These are phyloP conservation scores for Phallusia fumigata DNA, from an alignment of 23 tunicate genomes.

Conservation along the genomic window DNA sequence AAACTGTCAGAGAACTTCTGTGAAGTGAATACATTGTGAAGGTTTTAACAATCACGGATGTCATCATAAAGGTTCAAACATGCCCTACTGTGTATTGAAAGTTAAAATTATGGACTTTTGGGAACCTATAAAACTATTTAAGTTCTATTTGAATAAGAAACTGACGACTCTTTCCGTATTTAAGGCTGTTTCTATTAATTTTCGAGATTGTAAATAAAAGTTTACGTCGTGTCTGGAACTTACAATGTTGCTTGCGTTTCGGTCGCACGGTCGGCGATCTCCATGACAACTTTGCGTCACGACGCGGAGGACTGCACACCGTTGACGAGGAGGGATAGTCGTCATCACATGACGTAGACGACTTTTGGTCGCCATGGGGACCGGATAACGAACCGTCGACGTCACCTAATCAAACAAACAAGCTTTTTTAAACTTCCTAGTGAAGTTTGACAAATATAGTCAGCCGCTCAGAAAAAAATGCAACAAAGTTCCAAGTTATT, in stretches of 20 bases:
- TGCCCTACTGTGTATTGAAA: no score
- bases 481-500: no score
- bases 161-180: no score
- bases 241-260: slow-evolving; percentile 87
- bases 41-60: no score
- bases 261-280: slow-evolving; percentile 85
- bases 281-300: slow-evolving; percentile 79
- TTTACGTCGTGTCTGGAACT: background rate
- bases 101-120: no score
- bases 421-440: background rate
- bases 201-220: no score
- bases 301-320: slow-evolving; percentile 77
- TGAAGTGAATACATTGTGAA: no score
- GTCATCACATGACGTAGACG: slow-evolving; percentile 83
- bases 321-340: slow-evolving; percentile 84
- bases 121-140: no score
- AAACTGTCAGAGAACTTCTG: no score
- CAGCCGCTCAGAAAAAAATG: background rate
- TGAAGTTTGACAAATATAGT: background rate
- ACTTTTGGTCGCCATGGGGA: slow-evolving; percentile 80
- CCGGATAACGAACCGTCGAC: slow-evolving; percentile 47
- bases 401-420: background rate
- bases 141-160: no score
- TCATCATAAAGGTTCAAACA: no score
- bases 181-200: no score